A percentile compares a stretch with the other conserved stretches of the same genome.
Evolutionary conservation across 2,113 vertebrate species (phyloP).

Genomic region (Phycodurus eques): DNA sequence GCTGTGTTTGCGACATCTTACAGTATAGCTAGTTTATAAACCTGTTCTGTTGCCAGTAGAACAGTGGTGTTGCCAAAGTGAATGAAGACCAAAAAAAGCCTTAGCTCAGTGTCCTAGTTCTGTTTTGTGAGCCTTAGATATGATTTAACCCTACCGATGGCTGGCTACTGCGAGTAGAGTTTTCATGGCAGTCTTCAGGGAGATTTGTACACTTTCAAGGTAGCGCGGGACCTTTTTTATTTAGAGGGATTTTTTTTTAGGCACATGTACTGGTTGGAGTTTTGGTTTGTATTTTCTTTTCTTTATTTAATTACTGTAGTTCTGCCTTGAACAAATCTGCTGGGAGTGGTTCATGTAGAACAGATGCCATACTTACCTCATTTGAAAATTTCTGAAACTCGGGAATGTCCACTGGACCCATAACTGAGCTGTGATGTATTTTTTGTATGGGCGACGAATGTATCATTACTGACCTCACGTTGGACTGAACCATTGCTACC

Average conservation of each 20-base stretch:
- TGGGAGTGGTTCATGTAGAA: constrained; percentile 1
- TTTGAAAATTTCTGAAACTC: constrained; percentile 48
- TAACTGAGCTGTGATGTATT: constrained; percentile 50
- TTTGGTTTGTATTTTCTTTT: constrained; percentile 20
- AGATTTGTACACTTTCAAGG: constrained; percentile 15
- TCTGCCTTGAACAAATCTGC: constrained; percentile 15
- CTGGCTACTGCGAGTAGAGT: constrained; percentile 5
- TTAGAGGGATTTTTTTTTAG: constrained; percentile 1
- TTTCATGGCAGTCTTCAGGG: constrained; percentile 26
- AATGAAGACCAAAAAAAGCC: constrained; percentile 60
- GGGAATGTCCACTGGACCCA: constrained; percentile 35
- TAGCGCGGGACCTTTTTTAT: constrained; percentile 15
- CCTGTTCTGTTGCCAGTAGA: constrained; percentile 13
- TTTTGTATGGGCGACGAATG: constrained; percentile 53
- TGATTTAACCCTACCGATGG: constrained; percentile 10
- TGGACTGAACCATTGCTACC: constrained; percentile 64
- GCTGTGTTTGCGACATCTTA: neutral
- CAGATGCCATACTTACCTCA: constrained; percentile 63
- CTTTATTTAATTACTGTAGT: constrained; percentile 48
- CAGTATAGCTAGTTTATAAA: constrained; percentile 9
- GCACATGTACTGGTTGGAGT: constrained; percentile 2
- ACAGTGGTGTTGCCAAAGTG: constrained; percentile 39
- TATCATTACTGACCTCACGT: constrained; percentile 47
- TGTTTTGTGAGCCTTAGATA: constrained; percentile 23
- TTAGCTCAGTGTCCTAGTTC: constrained; percentile 28